Evolutionary conservation across 2,113 vertebrate genomes (phyloP), one percentile per base, ranked within the genome.

Genomic region (Chloropsis hardwickii): DNA sequence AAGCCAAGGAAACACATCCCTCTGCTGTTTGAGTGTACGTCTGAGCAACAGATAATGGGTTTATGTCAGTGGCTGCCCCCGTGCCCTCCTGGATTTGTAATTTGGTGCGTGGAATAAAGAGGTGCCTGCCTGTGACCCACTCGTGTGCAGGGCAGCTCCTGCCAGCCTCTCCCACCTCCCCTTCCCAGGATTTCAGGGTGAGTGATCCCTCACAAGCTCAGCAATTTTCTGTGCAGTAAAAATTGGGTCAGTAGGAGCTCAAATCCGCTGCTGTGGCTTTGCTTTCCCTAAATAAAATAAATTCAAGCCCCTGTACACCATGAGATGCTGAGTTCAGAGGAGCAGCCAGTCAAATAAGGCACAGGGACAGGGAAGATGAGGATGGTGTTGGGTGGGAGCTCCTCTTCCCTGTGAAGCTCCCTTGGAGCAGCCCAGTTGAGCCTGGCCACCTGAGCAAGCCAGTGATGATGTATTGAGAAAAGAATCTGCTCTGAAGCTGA

Each of bases 361-460:
- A 7, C 47, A 27, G 65, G 54, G 29, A 3, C 1, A 6, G 35
- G 39, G 57, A 73, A 1, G 44, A 13, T 1, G 31, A 25, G 74
- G 82, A 47, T 11, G 10, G 21, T 0, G 29, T 0, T 12, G 27
- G 27, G 8, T 58, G 69, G 87, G 13, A 40, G 66, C 48, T 62
- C n/a, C 5, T 48, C 18, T 5, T 28, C 23, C 42, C 57, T 19
- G 24, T 2, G 2, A 10, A 12, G 58, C 51, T 45, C 74, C 35
- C 42, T 53, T 4, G 50, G 56, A 51, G 61, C 42, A n/a, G 60
- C 72, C 16, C 42, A 10, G 60, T 1, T 4, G 31, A 81, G 69
- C 17, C 3, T 12, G 73, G 73, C 71, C 83, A 94, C 94, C 88
- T 92, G 85, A 90, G 61, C 71, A 23, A 77, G 74, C 35, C 81